These are phyloP conservation scores for Poeciliopsis occidentalis DNA, from an alignment of 2,113 vertebrate genomes.

Conservation along the genomic window DNA sequence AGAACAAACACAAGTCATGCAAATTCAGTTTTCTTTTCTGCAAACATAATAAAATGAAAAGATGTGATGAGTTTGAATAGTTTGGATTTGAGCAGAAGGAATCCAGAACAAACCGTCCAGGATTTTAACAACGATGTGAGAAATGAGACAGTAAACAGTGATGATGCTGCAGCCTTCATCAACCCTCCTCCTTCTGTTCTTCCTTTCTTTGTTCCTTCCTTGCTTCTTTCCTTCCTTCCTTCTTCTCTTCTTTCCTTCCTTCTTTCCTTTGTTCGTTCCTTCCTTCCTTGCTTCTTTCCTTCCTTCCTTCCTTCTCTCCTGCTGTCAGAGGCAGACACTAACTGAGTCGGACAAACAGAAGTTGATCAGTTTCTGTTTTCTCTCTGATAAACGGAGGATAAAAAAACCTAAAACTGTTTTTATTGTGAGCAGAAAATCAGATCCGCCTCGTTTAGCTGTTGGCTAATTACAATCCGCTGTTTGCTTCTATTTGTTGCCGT, in stretches of 20 bases:
- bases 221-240: too few species aligned
- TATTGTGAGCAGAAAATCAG: slow-evolving; percentile 49
- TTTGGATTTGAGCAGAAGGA: background rate
- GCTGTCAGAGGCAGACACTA: slow-evolving; percentile 44
- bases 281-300: too few species aligned
- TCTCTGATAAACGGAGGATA: slow-evolving; percentile 55
- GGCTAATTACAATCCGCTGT: slow-evolving; percentile 55
- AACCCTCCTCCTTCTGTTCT: slow-evolving; percentile 33
- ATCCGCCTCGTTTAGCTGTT: slow-evolving; percentile 46
- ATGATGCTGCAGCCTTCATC: slow-evolving; percentile 57
- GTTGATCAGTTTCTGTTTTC: slow-evolving; percentile 69
- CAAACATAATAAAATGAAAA: too few species aligned
- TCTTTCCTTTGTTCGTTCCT: too few species aligned
- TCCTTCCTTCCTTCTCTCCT: too few species aligned
- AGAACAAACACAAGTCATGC: too few species aligned
- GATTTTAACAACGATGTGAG: slow-evolving; percentile 18
- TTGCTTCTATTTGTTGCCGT: slow-evolving; percentile 51
- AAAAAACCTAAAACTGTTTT: slow-evolving; percentile 31
- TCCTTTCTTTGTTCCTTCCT: background rate
- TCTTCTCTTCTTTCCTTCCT: too few species aligned
- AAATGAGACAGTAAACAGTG: slow-evolving; percentile 12
- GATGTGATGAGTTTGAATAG: too few species aligned
- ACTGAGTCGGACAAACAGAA: slow-evolving; percentile 67
- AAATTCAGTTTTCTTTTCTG: too few species aligned
- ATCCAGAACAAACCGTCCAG: too few species aligned